Evolutionary conservation across 2,797 vertebrate genomes (phyloP).

Genomic region (Loriculus beryllinus): DNA sequence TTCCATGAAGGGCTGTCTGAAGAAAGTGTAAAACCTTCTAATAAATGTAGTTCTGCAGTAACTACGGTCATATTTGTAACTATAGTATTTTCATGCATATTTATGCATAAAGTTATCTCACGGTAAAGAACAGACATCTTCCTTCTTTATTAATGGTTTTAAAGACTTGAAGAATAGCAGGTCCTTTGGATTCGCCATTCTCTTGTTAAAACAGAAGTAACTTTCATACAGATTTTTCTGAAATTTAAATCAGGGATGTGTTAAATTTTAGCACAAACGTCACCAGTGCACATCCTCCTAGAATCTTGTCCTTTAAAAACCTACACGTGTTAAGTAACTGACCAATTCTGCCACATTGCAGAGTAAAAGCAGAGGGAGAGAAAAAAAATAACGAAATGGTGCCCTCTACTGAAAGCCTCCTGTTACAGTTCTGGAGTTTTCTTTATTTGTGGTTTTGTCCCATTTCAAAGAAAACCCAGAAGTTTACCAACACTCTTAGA

Average conservation of each 20-base stretch:
- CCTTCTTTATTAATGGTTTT: background rate
- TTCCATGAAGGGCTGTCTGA: background rate
- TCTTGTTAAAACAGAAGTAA: background rate
- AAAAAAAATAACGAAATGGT: background rate
- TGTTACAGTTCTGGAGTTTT: accelerated
- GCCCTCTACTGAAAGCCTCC: background rate
- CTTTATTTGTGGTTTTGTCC: background rate
- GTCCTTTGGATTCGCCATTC: background rate
- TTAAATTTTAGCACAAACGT: background rate
- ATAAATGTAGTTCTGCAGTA: background rate
- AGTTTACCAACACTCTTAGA: background rate
- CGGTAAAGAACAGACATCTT: background rate
- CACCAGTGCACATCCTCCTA: background rate
- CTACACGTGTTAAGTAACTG: accelerated
- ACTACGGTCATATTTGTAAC: background rate
- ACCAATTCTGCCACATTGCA: background rate
- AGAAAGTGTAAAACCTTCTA: background rate
- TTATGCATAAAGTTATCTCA: background rate
- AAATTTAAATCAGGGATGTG: background rate
- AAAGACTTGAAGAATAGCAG: background rate
- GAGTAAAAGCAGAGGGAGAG: background rate
- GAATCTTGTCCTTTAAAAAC: background rate
- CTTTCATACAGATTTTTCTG: background rate
- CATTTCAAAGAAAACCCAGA: background rate
- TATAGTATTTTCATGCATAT: accelerated